These are phyloP conservation scores for Xylocampa areola DNA, from an alignment of 2,888 invertebrate species.

Conservation along the genomic window DNA sequence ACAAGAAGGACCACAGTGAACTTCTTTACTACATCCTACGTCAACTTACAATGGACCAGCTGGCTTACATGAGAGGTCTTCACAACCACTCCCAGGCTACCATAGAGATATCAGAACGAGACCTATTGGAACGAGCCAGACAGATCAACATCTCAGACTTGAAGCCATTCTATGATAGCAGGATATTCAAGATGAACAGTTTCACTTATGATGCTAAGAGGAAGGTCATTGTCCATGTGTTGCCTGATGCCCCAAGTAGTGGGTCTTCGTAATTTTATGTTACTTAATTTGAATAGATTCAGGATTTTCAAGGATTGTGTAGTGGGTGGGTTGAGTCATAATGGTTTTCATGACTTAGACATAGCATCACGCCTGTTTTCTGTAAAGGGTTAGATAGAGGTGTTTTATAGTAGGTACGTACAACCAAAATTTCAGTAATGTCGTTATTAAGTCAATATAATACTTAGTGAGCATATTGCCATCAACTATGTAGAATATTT, in stretches of 20 bases:
- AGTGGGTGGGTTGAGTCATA: no score
- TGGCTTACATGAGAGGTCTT: constrained; percentile 94
- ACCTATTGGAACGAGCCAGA: constrained; percentile 93
- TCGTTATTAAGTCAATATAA: no score
- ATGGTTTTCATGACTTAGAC: no score
- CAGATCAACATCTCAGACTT: constrained; percentile 97
- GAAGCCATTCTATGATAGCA: constrained; percentile 97
- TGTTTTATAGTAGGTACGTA: no score
- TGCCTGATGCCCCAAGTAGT: constrained; percentile 90
- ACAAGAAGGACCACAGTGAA: constrained; percentile 98
- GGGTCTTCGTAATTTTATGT: constrained; percentile 56
- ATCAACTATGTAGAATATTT: no score
- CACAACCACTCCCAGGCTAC: constrained; percentile 92
- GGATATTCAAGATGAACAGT: constrained; percentile 96
- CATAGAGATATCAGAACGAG: constrained; percentile 95
- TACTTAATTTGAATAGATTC: neutral
- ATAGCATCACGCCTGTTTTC: no score
- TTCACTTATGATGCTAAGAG: constrained; percentile 95
- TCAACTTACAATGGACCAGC: constrained; percentile 97
- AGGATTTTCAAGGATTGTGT: constrained; percentile 3
- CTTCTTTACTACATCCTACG: constrained; percentile 98
- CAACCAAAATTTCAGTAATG: no score
- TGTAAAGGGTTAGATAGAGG: no score
- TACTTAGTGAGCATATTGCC: no score
- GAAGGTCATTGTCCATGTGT: constrained; percentile 95